These are phyloP conservation scores for Belonocnema kinseyi DNA, from an alignment of 1,140 invertebrate species.

Conservation along the genomic window DNA sequence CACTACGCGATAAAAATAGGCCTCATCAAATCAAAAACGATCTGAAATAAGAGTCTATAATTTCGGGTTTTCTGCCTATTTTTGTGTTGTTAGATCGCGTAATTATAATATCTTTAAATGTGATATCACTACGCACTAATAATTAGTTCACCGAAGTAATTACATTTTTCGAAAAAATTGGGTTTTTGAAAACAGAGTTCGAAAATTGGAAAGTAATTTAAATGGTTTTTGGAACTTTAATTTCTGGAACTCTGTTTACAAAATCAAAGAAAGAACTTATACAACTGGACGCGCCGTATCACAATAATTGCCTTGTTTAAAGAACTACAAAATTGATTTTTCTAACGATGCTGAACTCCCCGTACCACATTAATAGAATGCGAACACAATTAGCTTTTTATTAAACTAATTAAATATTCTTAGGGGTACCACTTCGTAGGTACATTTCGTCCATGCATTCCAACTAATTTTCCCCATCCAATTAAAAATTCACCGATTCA, in stretches of 20 bases:
- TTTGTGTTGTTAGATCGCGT: not conserved
- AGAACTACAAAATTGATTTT: constrained; percentile 38
- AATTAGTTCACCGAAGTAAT: not conserved
- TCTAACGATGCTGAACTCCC: constrained; percentile 5
- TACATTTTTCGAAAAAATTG: too few relatives aligned
- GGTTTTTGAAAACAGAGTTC: not conserved
- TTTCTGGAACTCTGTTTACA: not conserved
- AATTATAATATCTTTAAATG: not conserved
- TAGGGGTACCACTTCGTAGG: not conserved
- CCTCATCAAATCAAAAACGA: not conserved
- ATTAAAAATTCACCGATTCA: constrained; percentile 6
- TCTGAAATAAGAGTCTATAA: not conserved
- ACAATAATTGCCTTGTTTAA: constrained; percentile 7
- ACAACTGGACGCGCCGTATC: not conserved
- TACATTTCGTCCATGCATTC: not conserved
- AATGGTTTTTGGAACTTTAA: not conserved
- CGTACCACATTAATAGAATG: constrained; percentile 4
- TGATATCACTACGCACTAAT: not conserved
- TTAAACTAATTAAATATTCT: constrained; percentile 8
- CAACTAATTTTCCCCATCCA: not conserved
- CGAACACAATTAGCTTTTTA: constrained; percentile 1
- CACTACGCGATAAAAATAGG: not conserved
- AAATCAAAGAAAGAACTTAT: not conserved
- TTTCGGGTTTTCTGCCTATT: constrained; percentile 10
- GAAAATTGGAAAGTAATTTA: not conserved